These are phyloP conservation scores for Poecilia latipinna DNA, from an alignment of 2,113 vertebrate genomes.

Conservation along the genomic window DNA sequence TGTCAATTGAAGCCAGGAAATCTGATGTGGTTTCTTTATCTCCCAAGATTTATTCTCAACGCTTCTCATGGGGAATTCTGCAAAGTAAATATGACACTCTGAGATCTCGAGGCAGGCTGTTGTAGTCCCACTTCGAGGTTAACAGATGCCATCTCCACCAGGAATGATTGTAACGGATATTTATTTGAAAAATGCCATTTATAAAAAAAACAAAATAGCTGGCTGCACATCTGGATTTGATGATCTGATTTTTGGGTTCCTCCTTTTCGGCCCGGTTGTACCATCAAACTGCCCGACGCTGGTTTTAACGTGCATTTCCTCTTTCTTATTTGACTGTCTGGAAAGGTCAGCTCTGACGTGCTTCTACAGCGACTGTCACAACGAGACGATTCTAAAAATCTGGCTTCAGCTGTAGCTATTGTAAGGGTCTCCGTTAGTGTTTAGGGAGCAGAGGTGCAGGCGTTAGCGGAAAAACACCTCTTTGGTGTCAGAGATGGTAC, in stretches of 20 bases:
- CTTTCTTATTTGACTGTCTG: slow-evolving; percentile 37
- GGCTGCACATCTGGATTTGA: neutral
- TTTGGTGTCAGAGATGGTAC: slow-evolving; percentile 42
- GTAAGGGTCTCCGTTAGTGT: slow-evolving; percentile 49
- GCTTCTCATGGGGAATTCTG: slow-evolving; percentile 26
- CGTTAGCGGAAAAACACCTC: slow-evolving; percentile 53
- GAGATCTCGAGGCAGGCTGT: slow-evolving; percentile 25
- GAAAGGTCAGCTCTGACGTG: slow-evolving; percentile 37
- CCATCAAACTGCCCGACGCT: slow-evolving; percentile 40
- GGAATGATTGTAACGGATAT: slow-evolving; percentile 6
- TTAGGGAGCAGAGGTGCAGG: slow-evolving; percentile 43
- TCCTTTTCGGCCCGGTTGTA: slow-evolving; percentile 30
- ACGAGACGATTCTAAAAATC: slow-evolving; percentile 48
- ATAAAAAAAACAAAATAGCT: slow-evolving; percentile 5
- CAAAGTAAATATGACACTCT: slow-evolving; percentile 42
- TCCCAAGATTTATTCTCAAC: slow-evolving; percentile 47
- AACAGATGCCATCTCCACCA: slow-evolving; percentile 1
- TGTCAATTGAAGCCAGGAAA: slow-evolving; percentile 41
- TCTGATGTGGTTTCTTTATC: slow-evolving; percentile 52
- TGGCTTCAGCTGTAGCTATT: slow-evolving; percentile 42
- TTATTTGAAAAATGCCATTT: slow-evolving; percentile 12
- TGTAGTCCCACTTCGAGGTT: slow-evolving; percentile 21
- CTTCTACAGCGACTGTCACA: slow-evolving; percentile 64
- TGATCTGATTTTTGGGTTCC: slow-evolving; percentile 14
- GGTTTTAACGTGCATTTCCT: neutral